Conservation (phyloP, 1,140 invertebrate genomes). For the Anastrepha ludens region DNA sequence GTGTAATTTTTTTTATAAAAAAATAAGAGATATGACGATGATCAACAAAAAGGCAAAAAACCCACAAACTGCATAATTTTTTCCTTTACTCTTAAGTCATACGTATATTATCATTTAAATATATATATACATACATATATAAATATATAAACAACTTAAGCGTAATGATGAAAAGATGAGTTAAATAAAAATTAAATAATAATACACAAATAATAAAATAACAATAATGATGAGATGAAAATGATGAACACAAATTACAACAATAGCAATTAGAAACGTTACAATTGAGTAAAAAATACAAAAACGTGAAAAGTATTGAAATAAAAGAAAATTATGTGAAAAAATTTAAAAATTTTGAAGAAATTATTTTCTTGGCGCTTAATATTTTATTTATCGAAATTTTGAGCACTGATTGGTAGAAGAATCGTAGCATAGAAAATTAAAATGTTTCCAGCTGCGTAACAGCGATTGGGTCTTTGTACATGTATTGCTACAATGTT, state of each 20-base stretch:
- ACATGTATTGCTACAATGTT: no score
- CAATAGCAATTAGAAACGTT: slow-evolving; percentile 63
- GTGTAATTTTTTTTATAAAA: slow-evolving; percentile 73
- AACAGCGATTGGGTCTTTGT: no score
- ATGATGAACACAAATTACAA: slow-evolving; percentile 60
- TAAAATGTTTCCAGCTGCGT: no score
- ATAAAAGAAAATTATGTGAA: slow-evolving; percentile 61
- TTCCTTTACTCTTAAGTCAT: slow-evolving; percentile 56
- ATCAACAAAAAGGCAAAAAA: slow-evolving; percentile 55
- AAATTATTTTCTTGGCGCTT: neutral
- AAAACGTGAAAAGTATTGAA: slow-evolving; percentile 70
- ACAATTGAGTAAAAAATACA: slow-evolving; percentile 68
- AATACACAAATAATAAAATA: slow-evolving; percentile 51
- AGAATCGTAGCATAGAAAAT: no score
- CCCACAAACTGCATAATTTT: slow-evolving; percentile 52
- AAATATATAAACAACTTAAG: slow-evolving; percentile 41
- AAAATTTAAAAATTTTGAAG: slow-evolving; percentile 54
- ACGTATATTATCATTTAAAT: slow-evolving; percentile 60
- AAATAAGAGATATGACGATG: slow-evolving; percentile 59
- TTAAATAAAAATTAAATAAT: slow-evolving; percentile 62
- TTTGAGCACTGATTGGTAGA: neutral
- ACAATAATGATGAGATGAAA: slow-evolving; percentile 53
- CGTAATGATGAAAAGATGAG: slow-evolving; percentile 52
- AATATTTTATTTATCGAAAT: neutral
- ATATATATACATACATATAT: slow-evolving; percentile 59